phyloP scores from a whole-genome alignment of 23 tunicate genomes.

The Clavelina lepadiformis region DNA sequence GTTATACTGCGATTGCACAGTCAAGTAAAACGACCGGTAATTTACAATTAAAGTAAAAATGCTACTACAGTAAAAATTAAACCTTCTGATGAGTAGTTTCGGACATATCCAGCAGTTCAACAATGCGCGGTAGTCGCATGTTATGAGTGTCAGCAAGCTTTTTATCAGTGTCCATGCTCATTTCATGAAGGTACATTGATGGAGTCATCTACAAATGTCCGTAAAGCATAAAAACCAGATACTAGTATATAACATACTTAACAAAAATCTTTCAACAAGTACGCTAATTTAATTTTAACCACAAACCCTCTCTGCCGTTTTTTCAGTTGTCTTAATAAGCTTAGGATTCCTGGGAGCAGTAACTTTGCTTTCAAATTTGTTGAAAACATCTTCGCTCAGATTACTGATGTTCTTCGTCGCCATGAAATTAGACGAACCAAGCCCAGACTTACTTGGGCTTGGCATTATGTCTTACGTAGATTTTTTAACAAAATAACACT shows the following conservation, averaged over 20 bases:
- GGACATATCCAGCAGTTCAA: conserved; percentile 91
- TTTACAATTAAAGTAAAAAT: not conserved
- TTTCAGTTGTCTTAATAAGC: conserved; percentile 58
- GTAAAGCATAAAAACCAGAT: not conserved
- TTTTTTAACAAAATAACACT: not conserved
- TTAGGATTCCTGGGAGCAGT: conserved; percentile 94
- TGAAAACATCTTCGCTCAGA: conserved; percentile 38
- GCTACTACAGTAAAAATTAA: not conserved
- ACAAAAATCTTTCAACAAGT: not conserved
- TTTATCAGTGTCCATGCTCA: conserved; percentile 82
- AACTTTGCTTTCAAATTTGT: conserved; percentile 76
- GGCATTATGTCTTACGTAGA: conserved; percentile 45
- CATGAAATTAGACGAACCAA: conserved; percentile 23
- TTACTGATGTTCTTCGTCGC: conserved; percentile 50
- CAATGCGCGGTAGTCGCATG: conserved; percentile 81
- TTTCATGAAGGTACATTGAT: conserved; percentile 72
- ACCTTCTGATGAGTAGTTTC: conserved; percentile 98
- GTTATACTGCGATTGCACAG: too few species aligned
- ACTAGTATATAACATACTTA: not conserved
- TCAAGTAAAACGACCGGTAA: too few species aligned
- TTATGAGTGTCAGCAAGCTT: conserved; percentile 78
- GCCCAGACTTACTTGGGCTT: conserved; percentile 64
- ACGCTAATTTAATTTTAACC: too few species aligned
- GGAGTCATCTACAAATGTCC: conserved; percentile 59
- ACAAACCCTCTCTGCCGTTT: conserved; percentile 54